Conservation (phyloP, 2,797 vertebrate species). For the Pangasius macronema region DNA sequence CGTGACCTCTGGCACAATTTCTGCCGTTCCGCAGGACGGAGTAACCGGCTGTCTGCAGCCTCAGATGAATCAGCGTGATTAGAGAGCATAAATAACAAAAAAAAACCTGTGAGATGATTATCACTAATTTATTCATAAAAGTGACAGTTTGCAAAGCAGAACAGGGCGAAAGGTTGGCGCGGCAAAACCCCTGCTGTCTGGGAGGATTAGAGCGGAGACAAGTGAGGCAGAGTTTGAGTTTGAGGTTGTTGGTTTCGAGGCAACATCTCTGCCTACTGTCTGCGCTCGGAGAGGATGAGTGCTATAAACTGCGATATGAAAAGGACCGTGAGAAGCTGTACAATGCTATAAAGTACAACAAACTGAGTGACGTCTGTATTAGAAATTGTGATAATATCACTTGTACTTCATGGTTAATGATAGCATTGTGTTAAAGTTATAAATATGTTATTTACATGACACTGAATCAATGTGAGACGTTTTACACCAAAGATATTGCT, state of each 20-base stretch:
- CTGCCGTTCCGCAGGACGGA: conserved; percentile 67
- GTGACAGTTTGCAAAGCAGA: conserved; percentile 73
- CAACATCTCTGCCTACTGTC: conserved; percentile 27
- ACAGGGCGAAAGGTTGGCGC: conserved; percentile 66
- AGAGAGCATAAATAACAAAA: conserved; percentile 73
- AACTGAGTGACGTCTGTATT: neutral
- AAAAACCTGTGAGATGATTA: conserved; percentile 66
- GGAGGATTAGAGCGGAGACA: conserved; percentile 69
- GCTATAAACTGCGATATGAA: conserved; percentile 40
- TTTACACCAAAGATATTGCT: neutral
- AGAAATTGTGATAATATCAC: neutral
- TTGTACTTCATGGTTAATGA: neutral
- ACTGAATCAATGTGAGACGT: neutral
- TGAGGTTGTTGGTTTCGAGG: conserved; percentile 21
- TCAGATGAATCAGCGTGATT: conserved; percentile 68
- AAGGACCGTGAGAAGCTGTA: neutral
- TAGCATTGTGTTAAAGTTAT: neutral
- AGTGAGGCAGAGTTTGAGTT: conserved; percentile 49
- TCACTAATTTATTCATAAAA: conserved; percentile 77
- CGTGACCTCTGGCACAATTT: conserved; percentile 73
- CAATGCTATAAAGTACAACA: neutral
- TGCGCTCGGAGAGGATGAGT: neutral
- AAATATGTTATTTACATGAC: neutral
- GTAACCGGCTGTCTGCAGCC: conserved; percentile 64
- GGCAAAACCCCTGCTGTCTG: conserved; percentile 67